Conservation (phyloP, 1,140 invertebrate genomes). For the Drosophila varians region DNA sequence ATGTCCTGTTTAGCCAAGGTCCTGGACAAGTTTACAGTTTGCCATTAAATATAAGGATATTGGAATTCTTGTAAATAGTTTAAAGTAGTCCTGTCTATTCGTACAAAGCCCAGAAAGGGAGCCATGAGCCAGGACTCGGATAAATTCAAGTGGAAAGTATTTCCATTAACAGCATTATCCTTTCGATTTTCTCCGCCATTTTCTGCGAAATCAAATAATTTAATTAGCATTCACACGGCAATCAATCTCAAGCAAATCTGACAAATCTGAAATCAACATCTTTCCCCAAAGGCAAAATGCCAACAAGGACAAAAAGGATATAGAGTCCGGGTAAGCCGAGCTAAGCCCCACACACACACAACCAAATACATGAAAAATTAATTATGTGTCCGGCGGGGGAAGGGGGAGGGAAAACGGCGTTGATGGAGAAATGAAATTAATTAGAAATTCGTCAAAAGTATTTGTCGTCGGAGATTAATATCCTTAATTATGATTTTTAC, state of each 20-base stretch:
- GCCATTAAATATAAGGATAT: background rate
- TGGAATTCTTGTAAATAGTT: too few species aligned
- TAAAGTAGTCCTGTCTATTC: too few species aligned
- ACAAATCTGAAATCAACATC: conserved; percentile 32
- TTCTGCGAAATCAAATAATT: conserved; percentile 7
- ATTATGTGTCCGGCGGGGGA: conserved; percentile 45
- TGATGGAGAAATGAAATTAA: conserved; percentile 15
- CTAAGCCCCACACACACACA: conserved; percentile 5
- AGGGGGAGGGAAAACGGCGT: background rate
- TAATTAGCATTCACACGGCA: conserved; percentile 29
- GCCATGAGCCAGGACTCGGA: too few species aligned
- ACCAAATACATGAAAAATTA: conserved; percentile 50
- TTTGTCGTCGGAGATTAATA: conserved; percentile 31
- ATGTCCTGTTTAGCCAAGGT: conserved; percentile 4
- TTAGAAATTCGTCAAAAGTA: conserved; percentile 6
- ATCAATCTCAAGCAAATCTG: conserved; percentile 35
- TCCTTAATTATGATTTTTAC: conserved; percentile 20
- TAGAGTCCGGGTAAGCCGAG: conserved; percentile 2
- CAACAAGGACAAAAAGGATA: background rate
- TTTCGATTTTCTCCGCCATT: background rate
- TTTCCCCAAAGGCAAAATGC: conserved; percentile 9
- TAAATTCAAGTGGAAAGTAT: too few species aligned
- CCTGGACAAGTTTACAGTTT: conserved; percentile 1
- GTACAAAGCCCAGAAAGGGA: too few species aligned
- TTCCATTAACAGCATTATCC: too few species aligned